Evolutionary conservation across 2,113 vertebrate genomes (phyloP).

Genomic region (Chitala chitala): DNA sequence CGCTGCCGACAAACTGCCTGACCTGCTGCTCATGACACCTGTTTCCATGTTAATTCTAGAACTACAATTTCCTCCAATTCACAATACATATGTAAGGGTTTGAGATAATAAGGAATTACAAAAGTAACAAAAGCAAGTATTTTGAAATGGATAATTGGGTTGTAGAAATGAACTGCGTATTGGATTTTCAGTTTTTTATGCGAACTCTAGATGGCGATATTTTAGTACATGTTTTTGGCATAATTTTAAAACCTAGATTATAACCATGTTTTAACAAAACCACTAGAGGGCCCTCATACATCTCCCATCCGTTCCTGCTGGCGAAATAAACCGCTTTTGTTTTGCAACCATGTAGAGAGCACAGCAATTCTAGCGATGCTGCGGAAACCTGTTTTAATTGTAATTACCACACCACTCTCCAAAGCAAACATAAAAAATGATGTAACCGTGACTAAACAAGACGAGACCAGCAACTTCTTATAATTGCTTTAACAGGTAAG

Average conservation of each 20-base stretch:
- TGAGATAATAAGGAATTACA: too few species aligned
- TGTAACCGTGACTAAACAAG: neutral
- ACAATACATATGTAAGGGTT: too few species aligned
- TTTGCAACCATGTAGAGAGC: neutral
- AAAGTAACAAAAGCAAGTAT: too few species aligned
- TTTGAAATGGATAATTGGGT: too few species aligned
- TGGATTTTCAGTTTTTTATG: too few species aligned
- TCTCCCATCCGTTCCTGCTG: neutral
- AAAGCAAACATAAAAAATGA: neutral
- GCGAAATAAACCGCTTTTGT: neutral
- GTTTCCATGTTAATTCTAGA: too few species aligned
- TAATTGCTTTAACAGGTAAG: slow-evolving; percentile 12
- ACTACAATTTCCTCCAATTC: too few species aligned
- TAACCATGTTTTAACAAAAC: neutral
- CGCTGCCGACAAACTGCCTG: neutral
- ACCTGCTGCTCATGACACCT: neutral
- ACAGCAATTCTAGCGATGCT: neutral
- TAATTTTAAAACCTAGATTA: neutral
- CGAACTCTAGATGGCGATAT: slow-evolving; percentile 24
- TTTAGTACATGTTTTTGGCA: neutral
- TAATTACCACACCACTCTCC: neutral
- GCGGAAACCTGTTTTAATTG: neutral
- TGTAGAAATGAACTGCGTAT: too few species aligned
- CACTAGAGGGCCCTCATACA: slow-evolving; percentile 2
- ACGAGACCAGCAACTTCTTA: neutral